phyloP scores from a whole-genome alignment of 2,888 invertebrate genomes.

The Lasioglossum zephyrum region DNA sequence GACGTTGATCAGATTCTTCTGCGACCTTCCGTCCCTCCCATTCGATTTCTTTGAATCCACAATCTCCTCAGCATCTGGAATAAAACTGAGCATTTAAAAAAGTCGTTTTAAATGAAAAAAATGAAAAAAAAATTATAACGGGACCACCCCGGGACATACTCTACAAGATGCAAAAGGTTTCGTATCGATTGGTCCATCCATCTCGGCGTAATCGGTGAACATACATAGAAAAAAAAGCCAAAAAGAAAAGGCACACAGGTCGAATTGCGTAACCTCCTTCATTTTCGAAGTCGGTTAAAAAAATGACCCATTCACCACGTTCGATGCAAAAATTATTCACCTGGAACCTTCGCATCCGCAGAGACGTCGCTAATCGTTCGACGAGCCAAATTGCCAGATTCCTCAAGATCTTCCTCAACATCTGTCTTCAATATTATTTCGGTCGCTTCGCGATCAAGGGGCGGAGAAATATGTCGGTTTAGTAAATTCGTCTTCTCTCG shows the following conservation, averaged over 20 bases:
- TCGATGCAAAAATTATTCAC: not conserved
- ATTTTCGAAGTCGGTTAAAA: too few relatives aligned
- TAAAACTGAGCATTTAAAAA: not conserved
- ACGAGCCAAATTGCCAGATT: not conserved
- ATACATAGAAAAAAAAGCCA: too few relatives aligned
- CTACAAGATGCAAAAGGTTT: too few relatives aligned
- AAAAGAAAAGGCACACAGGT: too few relatives aligned
- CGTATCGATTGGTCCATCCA: too few relatives aligned
- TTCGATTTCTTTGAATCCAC: not conserved
- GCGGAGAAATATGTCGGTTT: not conserved
- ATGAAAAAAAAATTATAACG: too few relatives aligned
- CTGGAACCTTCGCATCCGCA: not conserved
- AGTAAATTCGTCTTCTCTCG: not conserved
- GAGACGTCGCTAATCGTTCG: not conserved
- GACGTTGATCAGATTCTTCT: constrained; percentile 36
- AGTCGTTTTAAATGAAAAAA: too few relatives aligned
- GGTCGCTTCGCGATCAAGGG: not conserved
- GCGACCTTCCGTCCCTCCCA: not conserved
- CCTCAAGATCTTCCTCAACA: not conserved
- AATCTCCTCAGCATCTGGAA: not conserved
- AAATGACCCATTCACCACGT: not conserved
- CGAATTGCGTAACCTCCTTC: too few relatives aligned
- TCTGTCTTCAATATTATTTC: not conserved
- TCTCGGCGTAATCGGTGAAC: too few relatives aligned
- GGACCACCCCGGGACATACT: too few relatives aligned